phyloP scores from a whole-genome alignment of 2,888 invertebrate genomes.

The Hirtodrosophila cameraria region DNA sequence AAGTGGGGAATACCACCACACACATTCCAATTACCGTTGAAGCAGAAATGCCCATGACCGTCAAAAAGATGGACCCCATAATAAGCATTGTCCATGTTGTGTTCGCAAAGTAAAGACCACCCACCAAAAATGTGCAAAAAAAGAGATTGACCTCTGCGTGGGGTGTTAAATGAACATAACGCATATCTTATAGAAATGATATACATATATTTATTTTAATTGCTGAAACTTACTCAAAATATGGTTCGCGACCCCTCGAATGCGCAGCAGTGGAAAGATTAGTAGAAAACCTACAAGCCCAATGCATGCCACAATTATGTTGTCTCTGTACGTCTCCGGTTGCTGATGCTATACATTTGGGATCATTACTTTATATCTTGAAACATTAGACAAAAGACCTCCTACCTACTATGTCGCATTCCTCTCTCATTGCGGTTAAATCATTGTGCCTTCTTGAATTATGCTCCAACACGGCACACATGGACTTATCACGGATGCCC shows the following conservation, averaged over 20 bases:
- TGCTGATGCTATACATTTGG: constrained; percentile 36
- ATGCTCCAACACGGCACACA: constrained; percentile 75
- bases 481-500: constrained; percentile 39
- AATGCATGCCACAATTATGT: constrained; percentile 58
- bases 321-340: constrained; percentile 51
- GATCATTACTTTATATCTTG: constrained; percentile 55
- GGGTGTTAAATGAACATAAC: too few relatives aligned
- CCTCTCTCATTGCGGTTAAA: constrained; percentile 3
- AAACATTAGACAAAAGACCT: constrained; percentile 14
- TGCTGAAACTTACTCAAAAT: constrained; percentile 63
- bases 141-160: constrained; percentile 82
- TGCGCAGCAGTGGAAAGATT: constrained; percentile 48
- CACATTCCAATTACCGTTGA: constrained; percentile 73
- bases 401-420: constrained; percentile 68
- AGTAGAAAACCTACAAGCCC: constrained; percentile 51
- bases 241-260: constrained; percentile 45
- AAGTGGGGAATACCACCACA: constrained; percentile 79
- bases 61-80: constrained; percentile 85
- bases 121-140: constrained; percentile 84
- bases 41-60: constrained; percentile 71
- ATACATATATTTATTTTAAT: too few relatives aligned
- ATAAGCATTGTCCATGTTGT: constrained; percentile 85
- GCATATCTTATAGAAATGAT: too few relatives aligned
- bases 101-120: constrained; percentile 86
- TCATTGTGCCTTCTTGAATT: constrained; percentile 28